phyloP scores from a whole-genome alignment of 1,140 invertebrate genomes.

The Phymorhynchus buccinoides region DNA sequence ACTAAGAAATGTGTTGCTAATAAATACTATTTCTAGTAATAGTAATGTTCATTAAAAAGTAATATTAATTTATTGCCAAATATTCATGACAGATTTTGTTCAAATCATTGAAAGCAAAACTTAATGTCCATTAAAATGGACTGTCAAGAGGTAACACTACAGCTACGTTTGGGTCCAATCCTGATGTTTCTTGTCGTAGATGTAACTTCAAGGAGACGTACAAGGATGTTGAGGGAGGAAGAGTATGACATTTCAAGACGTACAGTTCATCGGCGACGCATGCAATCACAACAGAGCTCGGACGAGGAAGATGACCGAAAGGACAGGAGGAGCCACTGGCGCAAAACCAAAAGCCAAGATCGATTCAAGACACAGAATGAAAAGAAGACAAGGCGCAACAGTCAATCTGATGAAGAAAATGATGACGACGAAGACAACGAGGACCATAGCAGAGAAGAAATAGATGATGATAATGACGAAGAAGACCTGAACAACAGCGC shows the following conservation, averaged over 20 bases:
- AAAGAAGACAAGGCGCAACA: neutral
- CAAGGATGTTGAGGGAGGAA: constrained; percentile 1
- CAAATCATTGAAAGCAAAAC: too few relatives aligned
- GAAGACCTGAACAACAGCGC: constrained; percentile 53
- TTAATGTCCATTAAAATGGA: too few relatives aligned
- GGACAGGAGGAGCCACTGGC: neutral
- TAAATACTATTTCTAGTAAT: too few relatives aligned
- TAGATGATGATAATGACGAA: constrained; percentile 53
- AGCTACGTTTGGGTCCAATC: too few relatives aligned
- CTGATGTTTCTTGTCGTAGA: neutral
- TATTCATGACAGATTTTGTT: too few relatives aligned
- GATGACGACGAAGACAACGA: constrained; percentile 20
- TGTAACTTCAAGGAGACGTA: neutral
- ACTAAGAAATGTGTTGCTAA: too few relatives aligned
- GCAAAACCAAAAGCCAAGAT: neutral
- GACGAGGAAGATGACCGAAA: constrained; percentile 33
- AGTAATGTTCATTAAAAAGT: too few relatives aligned
- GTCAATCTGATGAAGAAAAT: neutral
- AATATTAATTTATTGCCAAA: too few relatives aligned
- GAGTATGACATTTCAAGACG: neutral
- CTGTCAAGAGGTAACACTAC: too few relatives aligned
- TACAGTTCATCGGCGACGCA: neutral
- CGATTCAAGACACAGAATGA: neutral
- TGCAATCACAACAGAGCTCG: neutral
- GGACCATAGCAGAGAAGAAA: constrained; percentile 36